These are phyloP conservation scores for Chironex yamaguchii DNA, from an alignment of 30 jellyfish, hydroid and myxozoan species.

Conservation along the genomic window DNA sequence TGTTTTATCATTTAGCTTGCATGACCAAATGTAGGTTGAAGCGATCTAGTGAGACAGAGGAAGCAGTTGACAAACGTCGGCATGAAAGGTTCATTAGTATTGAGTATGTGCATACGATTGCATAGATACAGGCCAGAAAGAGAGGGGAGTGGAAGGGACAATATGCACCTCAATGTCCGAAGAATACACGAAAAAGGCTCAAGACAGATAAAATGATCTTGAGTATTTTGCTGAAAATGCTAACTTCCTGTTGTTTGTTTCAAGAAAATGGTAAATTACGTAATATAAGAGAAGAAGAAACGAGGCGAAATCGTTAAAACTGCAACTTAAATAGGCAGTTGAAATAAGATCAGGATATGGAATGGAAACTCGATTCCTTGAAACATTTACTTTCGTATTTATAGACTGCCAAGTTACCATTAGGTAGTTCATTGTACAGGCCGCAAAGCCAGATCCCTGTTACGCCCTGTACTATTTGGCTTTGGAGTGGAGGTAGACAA, in stretches of 20 bases:
- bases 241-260: constrained; percentile 53
- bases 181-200: constrained; percentile 13
- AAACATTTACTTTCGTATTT: too few relatives aligned
- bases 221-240: constrained; percentile 35
- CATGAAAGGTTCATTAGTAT: too few relatives aligned
- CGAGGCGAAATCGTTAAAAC: constrained; percentile 35
- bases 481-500: constrained; percentile 69
- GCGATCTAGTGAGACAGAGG: too few relatives aligned
- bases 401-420: constrained; percentile 7
- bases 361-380: constrained; percentile 58
- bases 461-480: constrained; percentile 64
- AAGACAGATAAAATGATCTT: constrained; percentile 47
- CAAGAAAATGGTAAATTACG: constrained; percentile 58
- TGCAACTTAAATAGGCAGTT: constrained; percentile 57
- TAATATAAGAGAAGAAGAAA: constrained; percentile 8
- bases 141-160: too few relatives aligned
- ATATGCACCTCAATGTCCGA: constrained; percentile 19
- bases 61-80: too few relatives aligned
- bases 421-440: constrained; percentile 65
- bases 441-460: constrained; percentile 60
- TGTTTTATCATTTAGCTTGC: too few relatives aligned
- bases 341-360: background rate
- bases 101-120: too few relatives aligned
- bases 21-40: too few relatives aligned
- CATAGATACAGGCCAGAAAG: too few relatives aligned